phyloP scores from a whole-genome alignment of 2,113 vertebrate genomes.

The Potamarius usumacintae region DNA sequence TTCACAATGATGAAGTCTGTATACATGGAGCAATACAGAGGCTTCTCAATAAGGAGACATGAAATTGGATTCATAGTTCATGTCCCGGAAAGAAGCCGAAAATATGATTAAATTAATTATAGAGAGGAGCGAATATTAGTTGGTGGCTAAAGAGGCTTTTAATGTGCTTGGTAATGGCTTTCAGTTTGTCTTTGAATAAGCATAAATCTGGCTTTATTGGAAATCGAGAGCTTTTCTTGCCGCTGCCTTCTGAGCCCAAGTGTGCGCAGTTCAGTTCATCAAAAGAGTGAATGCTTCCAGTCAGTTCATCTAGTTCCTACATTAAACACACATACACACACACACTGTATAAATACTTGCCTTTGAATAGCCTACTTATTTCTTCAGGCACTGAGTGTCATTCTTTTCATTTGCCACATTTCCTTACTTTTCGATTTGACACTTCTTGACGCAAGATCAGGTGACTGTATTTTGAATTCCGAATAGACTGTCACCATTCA shows the following conservation, averaged over 20 bases:
- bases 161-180: constrained; percentile 65
- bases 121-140: constrained; percentile 60
- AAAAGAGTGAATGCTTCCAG: constrained; percentile 35
- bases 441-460: constrained; percentile 25
- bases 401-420: constrained; percentile 43
- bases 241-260: constrained; percentile 31
- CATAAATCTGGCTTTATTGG: constrained; percentile 56
- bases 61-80: constrained; percentile 68
- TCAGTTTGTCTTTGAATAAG: constrained; percentile 62
- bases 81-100: constrained; percentile 63
- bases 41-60: constrained; percentile 61
- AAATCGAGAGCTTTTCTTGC: constrained; percentile 45
- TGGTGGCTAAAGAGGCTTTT: constrained; percentile 62
- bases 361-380: constrained; percentile 32
- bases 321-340: constrained; percentile 6
- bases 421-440: constrained; percentile 14
- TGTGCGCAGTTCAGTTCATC: constrained; percentile 45
- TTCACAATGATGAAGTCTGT: constrained; percentile 61
- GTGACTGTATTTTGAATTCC: constrained; percentile 17
- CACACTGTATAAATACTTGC: constrained; percentile 23
- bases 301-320: constrained; percentile 39
- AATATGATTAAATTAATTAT: constrained; percentile 73
- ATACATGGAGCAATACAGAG: constrained; percentile 60
- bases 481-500: constrained; percentile 27
- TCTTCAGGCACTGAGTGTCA: constrained; percentile 33